Evolutionary conservation across 2,113 vertebrate species (phyloP).

Genomic region (Penelope pileata): DNA sequence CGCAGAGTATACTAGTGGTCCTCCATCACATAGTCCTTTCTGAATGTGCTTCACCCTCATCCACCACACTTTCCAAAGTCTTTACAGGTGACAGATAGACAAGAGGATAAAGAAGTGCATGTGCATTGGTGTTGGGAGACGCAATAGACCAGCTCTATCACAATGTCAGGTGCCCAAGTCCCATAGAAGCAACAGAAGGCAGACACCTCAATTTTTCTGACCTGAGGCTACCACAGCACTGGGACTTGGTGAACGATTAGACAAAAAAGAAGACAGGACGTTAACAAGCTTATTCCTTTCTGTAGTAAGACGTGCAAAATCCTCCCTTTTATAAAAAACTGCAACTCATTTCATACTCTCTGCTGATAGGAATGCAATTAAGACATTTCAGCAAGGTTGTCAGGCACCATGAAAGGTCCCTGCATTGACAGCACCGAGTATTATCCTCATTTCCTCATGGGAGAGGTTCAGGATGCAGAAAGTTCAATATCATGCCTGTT

Average conservation of each 20-base stretch:
- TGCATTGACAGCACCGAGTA: slow-evolving; percentile 26
- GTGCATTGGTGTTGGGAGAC: neutral
- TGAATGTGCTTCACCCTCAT: neutral
- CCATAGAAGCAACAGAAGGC: neutral
- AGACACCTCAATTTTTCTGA: neutral
- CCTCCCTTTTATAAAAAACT: neutral
- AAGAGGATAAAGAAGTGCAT: neutral
- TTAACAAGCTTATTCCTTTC: neutral
- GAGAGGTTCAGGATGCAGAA: neutral
- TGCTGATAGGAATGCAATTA: neutral
- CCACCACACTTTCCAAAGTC: neutral
- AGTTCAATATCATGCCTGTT: slow-evolving; percentile 23
- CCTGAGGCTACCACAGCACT: neutral
- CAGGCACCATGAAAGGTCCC: neutral
- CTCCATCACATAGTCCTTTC: neutral
- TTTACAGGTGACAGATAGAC: neutral
- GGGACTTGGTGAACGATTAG: neutral
- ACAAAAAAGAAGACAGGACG: neutral
- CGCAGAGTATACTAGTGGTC: neutral
- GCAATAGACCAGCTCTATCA: neutral
- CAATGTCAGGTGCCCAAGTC: neutral
- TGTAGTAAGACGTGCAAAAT: neutral
- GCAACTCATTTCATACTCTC: slow-evolving; percentile 11
- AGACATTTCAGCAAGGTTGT: slow-evolving; percentile 20
- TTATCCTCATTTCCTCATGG: neutral